These are phyloP conservation scores for Climacteris rufus DNA, from an alignment of 2,113 vertebrate species.

Conservation along the genomic window DNA sequence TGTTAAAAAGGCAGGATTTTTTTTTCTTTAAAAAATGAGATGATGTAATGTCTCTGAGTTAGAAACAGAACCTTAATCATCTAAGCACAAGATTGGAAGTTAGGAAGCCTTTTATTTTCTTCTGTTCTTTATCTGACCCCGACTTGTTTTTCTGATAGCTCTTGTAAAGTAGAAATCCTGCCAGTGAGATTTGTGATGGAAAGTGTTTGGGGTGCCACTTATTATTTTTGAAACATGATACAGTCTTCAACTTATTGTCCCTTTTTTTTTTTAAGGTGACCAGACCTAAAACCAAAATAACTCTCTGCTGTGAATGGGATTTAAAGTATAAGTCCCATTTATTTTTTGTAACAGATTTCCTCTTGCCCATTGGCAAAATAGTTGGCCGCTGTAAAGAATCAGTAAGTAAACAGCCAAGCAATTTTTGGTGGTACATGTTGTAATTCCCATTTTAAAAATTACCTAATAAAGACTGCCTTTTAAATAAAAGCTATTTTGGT, in stretches of 20 bases:
- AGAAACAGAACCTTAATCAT: neutral
- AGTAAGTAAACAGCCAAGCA: conserved; percentile 33
- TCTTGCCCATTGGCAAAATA: conserved; percentile 8
- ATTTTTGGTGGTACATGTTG: conserved; percentile 3
- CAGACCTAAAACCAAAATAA: neutral
- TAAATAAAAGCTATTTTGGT: conserved; percentile 20
- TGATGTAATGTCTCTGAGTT: neutral
- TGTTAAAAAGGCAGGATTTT: neutral
- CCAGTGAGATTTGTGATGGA: neutral
- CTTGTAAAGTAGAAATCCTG: neutral
- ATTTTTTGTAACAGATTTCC: neutral
- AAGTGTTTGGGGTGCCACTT: neutral
- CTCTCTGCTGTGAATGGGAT: neutral
- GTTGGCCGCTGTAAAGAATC: conserved; percentile 14
- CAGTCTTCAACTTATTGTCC: neutral
- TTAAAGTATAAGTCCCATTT: neutral
- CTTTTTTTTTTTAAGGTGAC: neutral
- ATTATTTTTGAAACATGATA: neutral
- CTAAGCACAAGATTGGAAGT: neutral
- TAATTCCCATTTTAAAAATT: conserved; percentile 39
- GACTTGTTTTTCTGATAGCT: neutral
- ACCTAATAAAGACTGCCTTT: conserved; percentile 20
- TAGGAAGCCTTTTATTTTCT: neutral
- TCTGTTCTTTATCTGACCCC: neutral
- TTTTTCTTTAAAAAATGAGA: neutral